Evolutionary conservation across 2,113 vertebrate species (phyloP), one percentile per base, ranked within the genome.

Genomic region (Pantherophis guttatus): DNA sequence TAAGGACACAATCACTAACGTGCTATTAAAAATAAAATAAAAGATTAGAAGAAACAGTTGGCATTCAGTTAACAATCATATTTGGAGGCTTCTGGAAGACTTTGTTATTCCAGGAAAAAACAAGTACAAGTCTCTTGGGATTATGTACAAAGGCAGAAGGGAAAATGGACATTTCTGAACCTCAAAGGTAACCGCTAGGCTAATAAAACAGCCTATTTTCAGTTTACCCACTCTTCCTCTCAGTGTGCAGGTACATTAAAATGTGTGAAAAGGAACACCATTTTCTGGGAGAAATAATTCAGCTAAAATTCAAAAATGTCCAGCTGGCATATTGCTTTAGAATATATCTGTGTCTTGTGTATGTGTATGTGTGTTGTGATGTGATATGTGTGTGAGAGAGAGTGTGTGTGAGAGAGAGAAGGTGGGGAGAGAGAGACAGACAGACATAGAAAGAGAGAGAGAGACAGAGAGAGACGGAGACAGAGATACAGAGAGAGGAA

Each of bases 161-260:
- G 97, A 98, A 98, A 97, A 97, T 97, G 96, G 97, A 97, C 97
- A 97, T 95, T 94, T 97, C 96, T 97, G 96, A 97, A 97, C 97
- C 98, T 98, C 98, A 98, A 98, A 98, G 98, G 97, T 98, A 97
- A 98, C 98, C 97, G 98, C 98, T 98, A 98, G 98, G 98, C 98
- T 98, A 98, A 98, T 98, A 98, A 98, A 98, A 97, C 97, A 97
- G 97, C 93, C 97, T 98, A 97, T 98, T 98, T 98, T 98, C 98
- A 98, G 97, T 97, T 98, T 98, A 97, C 98, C 97, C 97, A 98
- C 97, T 98, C 97, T 97, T 97, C 97, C 96, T 98, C 98, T 97
- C 98, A 97, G 98, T 98, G 98, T 98, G 98, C 97, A 98, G 97
- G 97, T 98, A 97, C 97, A 98, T 98, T 98, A 98, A 98, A 98